Base-by-base conservation (phyloP, 92 coral and sea anemone genomes). In the Palythoa caribaeorum region DNA sequence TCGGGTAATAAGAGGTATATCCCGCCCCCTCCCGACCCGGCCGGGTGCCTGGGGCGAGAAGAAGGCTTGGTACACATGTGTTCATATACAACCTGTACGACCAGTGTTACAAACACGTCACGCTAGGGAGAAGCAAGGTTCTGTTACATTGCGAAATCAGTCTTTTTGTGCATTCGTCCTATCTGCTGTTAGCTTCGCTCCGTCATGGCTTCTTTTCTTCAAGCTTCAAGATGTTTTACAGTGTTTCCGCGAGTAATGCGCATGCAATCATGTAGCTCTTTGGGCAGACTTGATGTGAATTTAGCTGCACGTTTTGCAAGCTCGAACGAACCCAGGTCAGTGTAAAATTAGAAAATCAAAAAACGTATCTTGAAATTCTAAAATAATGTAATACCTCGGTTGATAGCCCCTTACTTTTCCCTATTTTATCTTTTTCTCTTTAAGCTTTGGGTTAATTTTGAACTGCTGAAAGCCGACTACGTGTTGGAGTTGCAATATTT, bases 311-410 rank as follows among this genome's bases (percentile, higher is more conserved):
- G 80, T 19, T 20, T 76, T 76, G 39, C 62, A 13, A 76, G 80
- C 62, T 50, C 80, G 62, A 76, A 76, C 80, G 80, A 21, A 76
- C 13, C 80, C 36, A 76, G 80, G 80, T 76, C 16, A 28, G 80
- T 76, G 7, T 3, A 10, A 71, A 16, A 17, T 66, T 21, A 0
- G 9, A 40, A 40, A 8, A 4, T 8, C 9, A 55, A 4, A 9
- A 52, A 52, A 52, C 59, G 0, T 44, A 40, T 44, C 50, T 44
- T 44, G 50, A 44, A 44, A 2, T 0, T 0, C 50, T 4, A 8
- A 44, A 44, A 3, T 44, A 3, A 44, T 44, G 50, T 44, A 44
- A 44, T 44, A 6, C 6, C 48, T 44, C 48, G 3, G 48, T 44
- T 44, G 4, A 44, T 44, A 3, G 48, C 6, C 48, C 0, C 0